These are phyloP conservation scores for Dryas iulia DNA, from an alignment of 1,140 invertebrate species.

Conservation along the genomic window DNA sequence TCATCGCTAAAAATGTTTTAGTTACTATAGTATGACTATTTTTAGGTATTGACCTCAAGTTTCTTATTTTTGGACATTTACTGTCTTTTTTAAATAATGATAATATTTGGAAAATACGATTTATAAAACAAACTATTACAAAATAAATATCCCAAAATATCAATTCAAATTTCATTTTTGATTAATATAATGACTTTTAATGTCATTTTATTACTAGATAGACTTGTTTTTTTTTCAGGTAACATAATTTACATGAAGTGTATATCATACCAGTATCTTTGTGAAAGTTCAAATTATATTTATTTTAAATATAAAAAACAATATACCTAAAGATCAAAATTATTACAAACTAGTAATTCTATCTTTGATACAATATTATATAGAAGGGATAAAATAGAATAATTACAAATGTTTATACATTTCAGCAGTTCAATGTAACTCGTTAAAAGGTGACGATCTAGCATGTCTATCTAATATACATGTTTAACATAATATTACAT, in stretches of 20 bases:
- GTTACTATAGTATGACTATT: not conserved
- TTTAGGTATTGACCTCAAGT: slow-evolving; percentile 2
- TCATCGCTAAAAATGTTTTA: too few species aligned
- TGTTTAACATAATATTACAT: too few species aligned
- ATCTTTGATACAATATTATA: not conserved
- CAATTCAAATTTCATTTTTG: slow-evolving; percentile 8
- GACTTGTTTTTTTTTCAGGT: not conserved
- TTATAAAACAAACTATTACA: slow-evolving; percentile 30
- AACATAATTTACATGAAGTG: not conserved
- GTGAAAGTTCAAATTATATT: not conserved
- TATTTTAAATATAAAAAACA: too few species aligned
- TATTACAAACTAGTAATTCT: too few species aligned
- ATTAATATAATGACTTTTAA: not conserved
- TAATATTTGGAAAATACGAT: not conserved
- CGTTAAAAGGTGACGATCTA: too few species aligned
- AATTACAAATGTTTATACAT: not conserved
- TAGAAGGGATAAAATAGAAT: not conserved
- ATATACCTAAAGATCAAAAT: too few species aligned
- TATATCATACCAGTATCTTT: not conserved
- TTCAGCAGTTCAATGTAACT: too few species aligned
- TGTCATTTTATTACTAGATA: not conserved
- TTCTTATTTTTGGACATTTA: slow-evolving; percentile 21
- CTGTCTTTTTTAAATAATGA: not conserved
- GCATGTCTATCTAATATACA: too few species aligned
- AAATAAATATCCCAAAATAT: slow-evolving; percentile 35